Evolutionary conservation across 2,888 invertebrate genomes (phyloP), one percentile per base, ranked within the genome.

Genomic region (Rugalucina vietnamica): DNA sequence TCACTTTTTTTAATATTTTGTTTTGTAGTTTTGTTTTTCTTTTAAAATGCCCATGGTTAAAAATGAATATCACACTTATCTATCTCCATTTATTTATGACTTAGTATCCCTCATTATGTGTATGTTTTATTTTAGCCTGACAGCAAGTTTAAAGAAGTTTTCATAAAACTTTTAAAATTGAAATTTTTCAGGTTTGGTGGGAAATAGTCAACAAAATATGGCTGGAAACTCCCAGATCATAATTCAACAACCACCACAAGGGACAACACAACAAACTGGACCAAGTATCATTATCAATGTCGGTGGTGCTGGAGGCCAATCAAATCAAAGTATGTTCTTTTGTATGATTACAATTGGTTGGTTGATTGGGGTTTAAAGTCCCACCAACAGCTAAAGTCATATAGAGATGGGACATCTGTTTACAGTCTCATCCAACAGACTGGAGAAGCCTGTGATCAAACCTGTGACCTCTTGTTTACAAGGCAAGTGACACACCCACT

Each of bases 281-380:
- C 87, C 87, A 3, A 87, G 87, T 81, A 87, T 87, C 69, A 82
- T 87, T 36, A 87, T 87, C 12, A 77, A 84, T 21, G 87, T 80
- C n/a, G 81, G 81, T 49, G 75, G 69, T 34, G 65, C 34, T 65
- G 65, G 34, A 34, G 87, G 87, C 34, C 79, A 71, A 14, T 81
- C 82, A 54, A 85, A 82, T 50, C 84, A 87, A 76, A 79, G 87
- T 87, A 79, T 43, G 81, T 74, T 14, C 10, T 29, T 18, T 43
- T 43, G 43, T 43, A 43, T 43, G 8, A 43, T 18, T 18, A 43
- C 8, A 43, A 43, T 18, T 8, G 10, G 43, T n/a, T n/a, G n/a
- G n/a, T n/a, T n/a, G n/a, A n/a, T n/a, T n/a, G n/a, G n/a, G n/a
- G n/a, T n/a, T n/a, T n/a, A n/a, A n/a, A n/a, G n/a, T n/a, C 43